phyloP scores from a whole-genome alignment of 2,113 vertebrate species.

The Bos taurus region DNA sequence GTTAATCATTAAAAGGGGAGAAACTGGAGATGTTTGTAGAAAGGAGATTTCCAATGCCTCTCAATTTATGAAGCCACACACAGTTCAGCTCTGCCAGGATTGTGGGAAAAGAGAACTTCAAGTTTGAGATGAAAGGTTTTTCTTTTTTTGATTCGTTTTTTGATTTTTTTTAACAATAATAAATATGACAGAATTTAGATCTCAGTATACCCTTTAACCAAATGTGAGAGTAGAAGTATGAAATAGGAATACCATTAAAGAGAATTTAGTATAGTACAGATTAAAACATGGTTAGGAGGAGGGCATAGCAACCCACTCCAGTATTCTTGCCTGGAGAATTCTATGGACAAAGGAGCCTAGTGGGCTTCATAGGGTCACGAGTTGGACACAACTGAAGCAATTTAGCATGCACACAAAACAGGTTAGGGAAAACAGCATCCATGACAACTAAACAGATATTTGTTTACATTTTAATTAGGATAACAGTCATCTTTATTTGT shows the following conservation, averaged over 20 bases:
- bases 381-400: not conserved
- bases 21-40: not conserved
- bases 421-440: not conserved
- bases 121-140: not conserved
- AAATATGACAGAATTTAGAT: not conserved
- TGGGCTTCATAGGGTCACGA: not conserved
- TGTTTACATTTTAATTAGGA: not conserved
- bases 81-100: not conserved
- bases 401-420: not conserved
- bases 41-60: not conserved
- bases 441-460: not conserved
- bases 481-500: not conserved
- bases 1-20: not conserved
- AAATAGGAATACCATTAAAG: not conserved
- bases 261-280: not conserved
- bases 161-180: not conserved
- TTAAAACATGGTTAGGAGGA: not conserved
- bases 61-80: not conserved
- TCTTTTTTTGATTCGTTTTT: not conserved
- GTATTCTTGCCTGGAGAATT: not conserved
- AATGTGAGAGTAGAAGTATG: not conserved
- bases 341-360: not conserved
- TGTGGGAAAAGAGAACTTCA: not conserved
- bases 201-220: not conserved
- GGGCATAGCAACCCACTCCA: not conserved